A percentile compares a stretch with the other conserved stretches of the same genome.
Evolutionary conservation across 2,113 vertebrate genomes (phyloP).

Genomic region (Aegotheles bennettii): DNA sequence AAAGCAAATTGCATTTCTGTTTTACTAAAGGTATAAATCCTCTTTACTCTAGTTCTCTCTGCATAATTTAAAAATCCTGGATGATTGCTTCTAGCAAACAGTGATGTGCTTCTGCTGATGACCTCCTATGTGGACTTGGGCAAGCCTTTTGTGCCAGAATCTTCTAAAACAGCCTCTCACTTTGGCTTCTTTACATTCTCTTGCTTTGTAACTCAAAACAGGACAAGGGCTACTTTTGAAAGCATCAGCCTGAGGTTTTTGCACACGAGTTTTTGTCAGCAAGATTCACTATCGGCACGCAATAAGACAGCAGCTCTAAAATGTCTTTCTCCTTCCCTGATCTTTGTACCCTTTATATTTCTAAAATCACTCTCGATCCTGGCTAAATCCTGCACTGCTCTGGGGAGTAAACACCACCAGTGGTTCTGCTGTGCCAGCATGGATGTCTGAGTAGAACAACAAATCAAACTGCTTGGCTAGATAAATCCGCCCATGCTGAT

Average conservation of each 20-base stretch:
- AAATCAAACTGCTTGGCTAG: background rate
- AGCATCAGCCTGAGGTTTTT: background rate
- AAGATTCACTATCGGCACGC: background rate
- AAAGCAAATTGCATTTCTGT: background rate
- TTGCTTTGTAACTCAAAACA: background rate
- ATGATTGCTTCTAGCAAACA: background rate
- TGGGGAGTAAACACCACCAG: background rate
- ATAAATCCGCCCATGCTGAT: background rate
- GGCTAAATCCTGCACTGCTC: background rate
- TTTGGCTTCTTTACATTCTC: background rate
- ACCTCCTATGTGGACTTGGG: background rate
- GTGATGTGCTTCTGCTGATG: background rate
- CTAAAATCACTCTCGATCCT: background rate
- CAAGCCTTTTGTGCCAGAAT: background rate
- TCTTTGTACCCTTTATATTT: background rate
- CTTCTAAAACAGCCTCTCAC: background rate
- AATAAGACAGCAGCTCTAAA: background rate
- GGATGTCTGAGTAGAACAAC: background rate
- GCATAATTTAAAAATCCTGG: background rate
- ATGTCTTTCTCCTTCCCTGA: background rate
- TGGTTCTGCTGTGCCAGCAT: background rate
- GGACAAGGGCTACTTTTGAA: background rate
- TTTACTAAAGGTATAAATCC: background rate
- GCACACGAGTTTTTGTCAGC: background rate
- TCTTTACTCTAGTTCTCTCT: background rate